Evolutionary conservation across 2,888 invertebrate species (phyloP).

Genomic region (Drosophila ezoana): DNA sequence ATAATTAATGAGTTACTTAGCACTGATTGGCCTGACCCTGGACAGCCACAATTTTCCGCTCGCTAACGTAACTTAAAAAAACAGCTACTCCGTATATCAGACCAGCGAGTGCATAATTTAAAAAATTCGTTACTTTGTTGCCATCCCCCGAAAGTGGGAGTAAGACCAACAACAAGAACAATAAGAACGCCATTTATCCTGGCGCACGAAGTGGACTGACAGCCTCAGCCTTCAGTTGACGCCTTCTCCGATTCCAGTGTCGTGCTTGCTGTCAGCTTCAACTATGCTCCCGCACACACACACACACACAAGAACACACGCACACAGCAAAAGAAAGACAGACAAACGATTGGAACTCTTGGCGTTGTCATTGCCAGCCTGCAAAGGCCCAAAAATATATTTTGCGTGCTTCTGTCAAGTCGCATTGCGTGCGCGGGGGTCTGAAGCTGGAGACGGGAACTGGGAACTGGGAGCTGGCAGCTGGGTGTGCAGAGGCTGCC

Average conservation of each 20-base stretch:
- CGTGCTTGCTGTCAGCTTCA: conserved; percentile 73
- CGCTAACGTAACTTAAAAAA: conserved; percentile 12
- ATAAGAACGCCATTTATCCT: conserved; percentile 47
- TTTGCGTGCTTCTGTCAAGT: conserved; percentile 59
- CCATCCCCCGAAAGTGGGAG: neutral
- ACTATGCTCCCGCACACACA: conserved; percentile 63
- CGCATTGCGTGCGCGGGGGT: conserved; percentile 46
- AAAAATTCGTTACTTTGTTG: conserved; percentile 54
- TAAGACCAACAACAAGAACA: conserved; percentile 1
- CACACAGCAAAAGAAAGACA: conserved; percentile 17
- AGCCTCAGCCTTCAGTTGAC: conserved; percentile 33
- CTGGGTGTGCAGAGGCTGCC: conserved; percentile 4
- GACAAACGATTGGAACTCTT: conserved; percentile 58
- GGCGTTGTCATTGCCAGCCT: conserved; percentile 74
- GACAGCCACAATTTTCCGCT: conserved; percentile 2
- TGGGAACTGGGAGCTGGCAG: neutral
- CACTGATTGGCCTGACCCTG: conserved; percentile 43
- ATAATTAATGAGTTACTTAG: conserved; percentile 45
- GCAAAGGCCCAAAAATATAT: conserved; percentile 66
- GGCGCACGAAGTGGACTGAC: conserved; percentile 47
- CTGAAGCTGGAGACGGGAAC: neutral
- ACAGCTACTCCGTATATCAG: neutral
- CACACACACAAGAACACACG: conserved; percentile 5
- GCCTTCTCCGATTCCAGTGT: conserved; percentile 43
- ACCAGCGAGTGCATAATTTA: conserved; percentile 68